Evolutionary conservation across 2,888 invertebrate species (phyloP).

Genomic region (Hipparchia sbordonii): DNA sequence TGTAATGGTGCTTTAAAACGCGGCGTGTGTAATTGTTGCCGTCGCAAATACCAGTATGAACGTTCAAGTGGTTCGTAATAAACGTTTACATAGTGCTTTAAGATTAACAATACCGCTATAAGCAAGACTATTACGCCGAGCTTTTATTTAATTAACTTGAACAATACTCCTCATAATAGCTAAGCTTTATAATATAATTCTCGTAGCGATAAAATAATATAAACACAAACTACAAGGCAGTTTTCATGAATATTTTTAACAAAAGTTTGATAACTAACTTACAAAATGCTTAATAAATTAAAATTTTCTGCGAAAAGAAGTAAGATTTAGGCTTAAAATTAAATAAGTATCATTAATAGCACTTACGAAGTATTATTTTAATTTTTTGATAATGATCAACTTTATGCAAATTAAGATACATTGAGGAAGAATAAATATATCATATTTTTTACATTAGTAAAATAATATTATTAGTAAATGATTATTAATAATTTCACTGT

Average conservation of each 20-base stretch:
- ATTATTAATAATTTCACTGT: no score
- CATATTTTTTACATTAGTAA: no score
- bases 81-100: slow-evolving; percentile 53
- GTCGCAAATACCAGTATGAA: slow-evolving; percentile 51
- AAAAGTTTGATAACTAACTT: not conserved
- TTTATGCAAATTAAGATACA: no score
- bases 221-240: not conserved
- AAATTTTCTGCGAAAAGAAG: not conserved
- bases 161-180: slow-evolving; percentile 16
- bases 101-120: slow-evolving; percentile 36
- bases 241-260: not conserved
- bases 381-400: no score
- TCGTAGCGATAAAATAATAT: not conserved
- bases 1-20: slow-evolving; percentile 57
- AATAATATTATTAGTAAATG: no score
- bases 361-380: no score
- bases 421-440: no score
- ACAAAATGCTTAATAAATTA: not conserved
- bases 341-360: no score
- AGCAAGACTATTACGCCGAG: slow-evolving; percentile 27
- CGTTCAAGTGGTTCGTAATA: slow-evolving; percentile 54
- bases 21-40: slow-evolving; percentile 57
- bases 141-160: slow-evolving; percentile 26
- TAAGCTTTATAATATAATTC: slow-evolving; percentile 19
- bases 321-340: not conserved